phyloP scores from a whole-genome alignment of 2,888 invertebrate genomes.

The Melitaea athalia region DNA sequence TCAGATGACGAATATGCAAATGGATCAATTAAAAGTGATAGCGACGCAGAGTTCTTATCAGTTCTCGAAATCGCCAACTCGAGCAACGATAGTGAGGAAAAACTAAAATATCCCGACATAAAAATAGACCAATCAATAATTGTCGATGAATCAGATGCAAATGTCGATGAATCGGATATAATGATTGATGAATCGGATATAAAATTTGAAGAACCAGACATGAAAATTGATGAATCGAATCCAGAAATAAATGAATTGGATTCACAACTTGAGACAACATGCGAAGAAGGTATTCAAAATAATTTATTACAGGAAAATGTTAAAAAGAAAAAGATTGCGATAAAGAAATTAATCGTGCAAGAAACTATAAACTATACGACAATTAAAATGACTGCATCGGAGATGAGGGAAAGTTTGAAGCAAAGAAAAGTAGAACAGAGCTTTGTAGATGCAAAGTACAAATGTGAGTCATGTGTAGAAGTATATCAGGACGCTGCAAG shows the following conservation, averaged over 20 bases:
- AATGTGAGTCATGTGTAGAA: constrained; percentile 16
- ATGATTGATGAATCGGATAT: not conserved
- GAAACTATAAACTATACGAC: constrained; percentile 1
- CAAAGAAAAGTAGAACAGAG: not conserved
- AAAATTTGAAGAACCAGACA: not conserved
- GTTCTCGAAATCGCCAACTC: not conserved
- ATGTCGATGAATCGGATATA: too few relatives aligned
- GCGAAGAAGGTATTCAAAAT: not conserved
- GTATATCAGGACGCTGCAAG: constrained; percentile 13
- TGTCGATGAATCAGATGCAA: too few relatives aligned
- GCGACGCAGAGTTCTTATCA: not conserved
- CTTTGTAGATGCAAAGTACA: constrained; percentile 3
- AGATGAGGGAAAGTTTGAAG: constrained; percentile 23
- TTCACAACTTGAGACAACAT: not conserved
- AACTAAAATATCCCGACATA: not conserved
- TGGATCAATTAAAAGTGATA: not conserved
- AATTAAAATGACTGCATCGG: constrained; percentile 18
- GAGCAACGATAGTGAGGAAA: not conserved
- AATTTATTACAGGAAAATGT: not conserved
- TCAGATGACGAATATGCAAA: not conserved
- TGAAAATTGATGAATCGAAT: too few relatives aligned
- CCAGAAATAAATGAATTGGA: not conserved
- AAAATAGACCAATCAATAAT: too few relatives aligned
- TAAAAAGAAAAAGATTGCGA: not conserved
- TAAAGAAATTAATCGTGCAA: not conserved